A percentile compares a stretch with the other conserved stretches of the same genome.
phyloP scores from a whole-genome alignment of 2,888 invertebrate genomes.

The Drosophila borealis region DNA sequence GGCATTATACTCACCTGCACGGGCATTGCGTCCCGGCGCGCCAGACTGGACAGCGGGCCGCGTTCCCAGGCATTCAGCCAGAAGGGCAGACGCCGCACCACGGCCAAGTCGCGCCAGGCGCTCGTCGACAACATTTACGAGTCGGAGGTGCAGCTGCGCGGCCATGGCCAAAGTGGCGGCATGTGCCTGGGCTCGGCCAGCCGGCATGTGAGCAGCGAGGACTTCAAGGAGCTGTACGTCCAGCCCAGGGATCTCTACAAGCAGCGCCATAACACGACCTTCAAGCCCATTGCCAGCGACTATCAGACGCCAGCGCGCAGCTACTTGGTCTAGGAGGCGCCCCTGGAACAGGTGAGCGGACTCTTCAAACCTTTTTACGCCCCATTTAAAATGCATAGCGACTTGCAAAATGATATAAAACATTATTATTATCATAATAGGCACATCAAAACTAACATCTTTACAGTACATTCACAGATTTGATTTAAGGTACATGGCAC shows the following conservation, averaged over 20 bases:
- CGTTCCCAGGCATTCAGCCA: constrained; percentile 9
- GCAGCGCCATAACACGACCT: constrained; percentile 82
- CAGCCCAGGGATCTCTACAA: constrained; percentile 83
- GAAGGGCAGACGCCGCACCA: constrained; percentile 31
- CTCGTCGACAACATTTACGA: constrained; percentile 83
- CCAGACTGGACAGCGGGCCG: constrained; percentile 44
- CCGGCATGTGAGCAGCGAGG: constrained; percentile 69
- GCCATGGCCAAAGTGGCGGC: constrained; percentile 27
- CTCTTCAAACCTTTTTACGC: too few relatives aligned
- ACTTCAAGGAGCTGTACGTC: constrained; percentile 82
- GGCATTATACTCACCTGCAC: constrained; percentile 90
- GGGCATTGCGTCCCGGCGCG: constrained; percentile 84
- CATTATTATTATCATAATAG: constrained; percentile 8
- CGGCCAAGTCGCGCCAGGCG: constrained; percentile 72
- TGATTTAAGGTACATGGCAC: constrained; percentile 29
- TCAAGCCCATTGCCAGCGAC: constrained; percentile 81
- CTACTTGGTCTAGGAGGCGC: constrained; percentile 78
- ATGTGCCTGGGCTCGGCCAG: constrained; percentile 45
- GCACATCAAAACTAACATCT: neutral
- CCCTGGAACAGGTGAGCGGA: constrained; percentile 12
- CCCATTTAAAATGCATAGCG: neutral
- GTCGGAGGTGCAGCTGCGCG: constrained; percentile 76
- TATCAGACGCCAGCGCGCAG: constrained; percentile 80
- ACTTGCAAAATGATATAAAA: constrained; percentile 17
- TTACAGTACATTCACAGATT: constrained; percentile 15